These are phyloP conservation scores for Gorsachius goisagi DNA, from an alignment of 2,113 vertebrate genomes.

Conservation along the genomic window DNA sequence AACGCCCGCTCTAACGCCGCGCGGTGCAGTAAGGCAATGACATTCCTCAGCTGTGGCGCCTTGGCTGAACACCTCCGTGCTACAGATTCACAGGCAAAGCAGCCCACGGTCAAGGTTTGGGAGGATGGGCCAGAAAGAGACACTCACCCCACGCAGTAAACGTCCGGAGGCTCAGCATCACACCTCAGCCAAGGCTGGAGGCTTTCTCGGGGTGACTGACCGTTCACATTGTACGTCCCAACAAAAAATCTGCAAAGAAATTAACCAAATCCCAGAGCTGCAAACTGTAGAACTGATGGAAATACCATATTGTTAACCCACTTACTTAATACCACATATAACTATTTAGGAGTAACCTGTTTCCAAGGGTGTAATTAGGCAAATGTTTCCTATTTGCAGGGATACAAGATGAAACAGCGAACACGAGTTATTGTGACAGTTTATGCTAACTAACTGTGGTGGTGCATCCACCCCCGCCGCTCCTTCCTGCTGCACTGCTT, in stretches of 20 bases:
- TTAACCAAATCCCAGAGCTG: neutral
- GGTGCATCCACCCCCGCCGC: too few species aligned
- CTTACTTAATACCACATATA: neutral
- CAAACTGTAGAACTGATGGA: neutral
- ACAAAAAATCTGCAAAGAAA: constrained; percentile 86
- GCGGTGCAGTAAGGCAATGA: neutral
- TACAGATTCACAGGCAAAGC: neutral
- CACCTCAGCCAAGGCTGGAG: constrained; percentile 87
- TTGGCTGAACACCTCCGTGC: neutral
- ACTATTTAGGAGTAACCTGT: neutral
- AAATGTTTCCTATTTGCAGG: neutral
- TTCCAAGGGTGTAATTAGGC: neutral
- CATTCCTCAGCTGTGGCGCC: neutral
- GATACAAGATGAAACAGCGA: neutral
- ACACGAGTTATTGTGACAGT: neutral
- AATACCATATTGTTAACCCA: neutral
- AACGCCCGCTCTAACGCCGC: neutral
- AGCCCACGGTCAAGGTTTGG: neutral
- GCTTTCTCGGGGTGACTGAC: constrained; percentile 87
- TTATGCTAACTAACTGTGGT: neutral
- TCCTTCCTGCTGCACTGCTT: too few species aligned
- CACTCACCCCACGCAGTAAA: constrained; percentile 94
- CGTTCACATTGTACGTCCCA: constrained; percentile 95
- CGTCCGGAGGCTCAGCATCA: constrained; percentile 82
- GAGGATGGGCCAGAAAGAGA: neutral